These are phyloP conservation scores for Chionis minor DNA, from an alignment of 2,113 vertebrate species.

Conservation along the genomic window DNA sequence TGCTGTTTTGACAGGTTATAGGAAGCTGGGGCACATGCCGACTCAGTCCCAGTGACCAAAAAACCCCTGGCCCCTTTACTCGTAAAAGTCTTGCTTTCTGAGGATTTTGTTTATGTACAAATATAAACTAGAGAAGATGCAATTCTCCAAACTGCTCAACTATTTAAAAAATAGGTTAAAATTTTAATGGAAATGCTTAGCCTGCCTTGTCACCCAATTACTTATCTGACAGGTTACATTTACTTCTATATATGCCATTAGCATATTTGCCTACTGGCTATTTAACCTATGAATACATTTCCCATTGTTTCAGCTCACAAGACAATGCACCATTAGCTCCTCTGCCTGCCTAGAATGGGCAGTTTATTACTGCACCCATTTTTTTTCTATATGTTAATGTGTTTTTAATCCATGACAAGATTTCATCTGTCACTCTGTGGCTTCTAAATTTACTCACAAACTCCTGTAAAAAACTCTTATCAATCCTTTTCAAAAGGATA, in stretches of 20 bases:
- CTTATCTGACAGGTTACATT: not conserved
- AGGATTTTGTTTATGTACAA: not conserved
- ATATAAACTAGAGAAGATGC: not conserved
- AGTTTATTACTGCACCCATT: not conserved
- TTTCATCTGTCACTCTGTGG: not conserved
- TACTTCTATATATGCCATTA: not conserved
- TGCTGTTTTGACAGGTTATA: not conserved
- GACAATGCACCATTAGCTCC: not conserved
- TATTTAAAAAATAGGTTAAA: not conserved
- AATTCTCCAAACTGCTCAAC: not conserved
- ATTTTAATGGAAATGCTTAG: not conserved
- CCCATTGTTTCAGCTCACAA: not conserved
- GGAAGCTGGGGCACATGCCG: rapidly evolving
- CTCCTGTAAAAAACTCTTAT: not conserved
- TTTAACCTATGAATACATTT: not conserved
- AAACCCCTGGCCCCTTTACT: not conserved
- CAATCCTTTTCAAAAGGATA: not conserved
- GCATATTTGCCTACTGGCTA: not conserved
- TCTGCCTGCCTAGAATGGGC: not conserved
- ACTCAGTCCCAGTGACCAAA: not conserved
- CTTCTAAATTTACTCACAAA: not conserved
- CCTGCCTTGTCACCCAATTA: not conserved
- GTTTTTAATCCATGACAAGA: not conserved
- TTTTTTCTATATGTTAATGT: not conserved
- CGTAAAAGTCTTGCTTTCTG: not conserved